A percentile compares a stretch with the other conserved stretches of the same genome.
phyloP scores from a whole-genome alignment of 2,797 vertebrate species.

The Tenualosa ilisha region DNA sequence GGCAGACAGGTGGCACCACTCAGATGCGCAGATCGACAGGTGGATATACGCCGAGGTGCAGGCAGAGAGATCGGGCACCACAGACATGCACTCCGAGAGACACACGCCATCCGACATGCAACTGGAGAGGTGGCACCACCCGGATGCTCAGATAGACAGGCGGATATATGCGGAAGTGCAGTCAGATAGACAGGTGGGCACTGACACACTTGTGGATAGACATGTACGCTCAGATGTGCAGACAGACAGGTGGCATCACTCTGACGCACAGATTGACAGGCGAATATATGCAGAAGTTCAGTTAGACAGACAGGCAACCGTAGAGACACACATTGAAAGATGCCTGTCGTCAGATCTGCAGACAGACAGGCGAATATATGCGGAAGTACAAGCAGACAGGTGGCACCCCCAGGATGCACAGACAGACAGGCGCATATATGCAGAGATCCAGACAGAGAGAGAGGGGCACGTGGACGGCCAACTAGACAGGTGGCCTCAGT shows the following conservation, averaged over 20 bases:
- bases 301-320: conserved; percentile 33
- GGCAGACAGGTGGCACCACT: conserved; percentile 24
- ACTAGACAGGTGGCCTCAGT: conserved; percentile 59
- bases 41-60: conserved; percentile 55
- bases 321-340: conserved; percentile 33
- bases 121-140: conserved; percentile 21
- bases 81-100: conserved; percentile 38
- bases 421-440: conserved; percentile 10
- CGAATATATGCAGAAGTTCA: conserved; percentile 62
- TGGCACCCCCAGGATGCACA: not conserved
- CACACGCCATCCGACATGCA: conserved; percentile 16
- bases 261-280: conserved; percentile 34
- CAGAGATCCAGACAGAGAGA: conserved; percentile 48
- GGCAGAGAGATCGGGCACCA: conserved; percentile 50
- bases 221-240: conserved; percentile 46
- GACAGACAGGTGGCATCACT: conserved; percentile 35
- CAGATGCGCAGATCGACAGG: conserved; percentile 50
- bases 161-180: not conserved
- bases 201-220: not conserved
- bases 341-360: not conserved
- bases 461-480: conserved; percentile 14
- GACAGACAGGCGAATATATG: conserved; percentile 52
- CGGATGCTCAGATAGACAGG: conserved; percentile 24
- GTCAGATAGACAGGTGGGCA: conserved; percentile 21
- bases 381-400: conserved; percentile 47